These are phyloP conservation scores for Sphinx pinastri DNA, from an alignment of 2,888 invertebrate genomes.

Conservation along the genomic window DNA sequence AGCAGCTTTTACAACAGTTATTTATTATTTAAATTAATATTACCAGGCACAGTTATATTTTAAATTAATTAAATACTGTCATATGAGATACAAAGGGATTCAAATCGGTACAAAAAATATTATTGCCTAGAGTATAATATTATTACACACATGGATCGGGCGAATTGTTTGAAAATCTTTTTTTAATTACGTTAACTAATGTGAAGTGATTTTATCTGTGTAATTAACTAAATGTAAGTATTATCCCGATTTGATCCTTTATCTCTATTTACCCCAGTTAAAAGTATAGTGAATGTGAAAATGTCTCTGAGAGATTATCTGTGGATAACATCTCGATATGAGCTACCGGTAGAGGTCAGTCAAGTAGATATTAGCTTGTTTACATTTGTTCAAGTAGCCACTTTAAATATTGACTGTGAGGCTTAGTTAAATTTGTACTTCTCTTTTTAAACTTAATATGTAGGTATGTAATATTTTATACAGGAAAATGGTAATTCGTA, in stretches of 20 bases:
- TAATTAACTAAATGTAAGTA: no score
- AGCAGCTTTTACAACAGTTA: not conserved
- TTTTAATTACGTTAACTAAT: no score
- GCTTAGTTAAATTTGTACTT: conserved; percentile 32
- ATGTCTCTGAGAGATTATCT: not conserved
- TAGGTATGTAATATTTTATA: not conserved
- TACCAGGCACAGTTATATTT: not conserved
- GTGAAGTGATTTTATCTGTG: no score
- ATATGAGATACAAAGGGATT: no score
- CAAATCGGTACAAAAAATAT: no score
- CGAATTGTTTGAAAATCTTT: no score
- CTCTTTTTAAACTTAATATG: conserved; percentile 28
- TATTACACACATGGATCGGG: no score
- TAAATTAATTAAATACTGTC: not conserved
- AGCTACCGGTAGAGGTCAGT: not conserved
- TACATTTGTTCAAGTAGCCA: conserved; percentile 34
- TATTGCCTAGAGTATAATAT: no score
- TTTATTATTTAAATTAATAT: not conserved
- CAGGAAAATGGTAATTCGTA: conserved; percentile 30
- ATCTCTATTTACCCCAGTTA: no score
- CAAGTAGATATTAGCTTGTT: not conserved
- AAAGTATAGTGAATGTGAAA: no score
- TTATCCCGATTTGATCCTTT: no score
- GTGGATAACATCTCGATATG: not conserved
- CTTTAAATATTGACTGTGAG: conserved; percentile 39